phyloP scores from a whole-genome alignment of 92 coral and sea anemone genomes.

The Epizoanthus fatuus region DNA sequence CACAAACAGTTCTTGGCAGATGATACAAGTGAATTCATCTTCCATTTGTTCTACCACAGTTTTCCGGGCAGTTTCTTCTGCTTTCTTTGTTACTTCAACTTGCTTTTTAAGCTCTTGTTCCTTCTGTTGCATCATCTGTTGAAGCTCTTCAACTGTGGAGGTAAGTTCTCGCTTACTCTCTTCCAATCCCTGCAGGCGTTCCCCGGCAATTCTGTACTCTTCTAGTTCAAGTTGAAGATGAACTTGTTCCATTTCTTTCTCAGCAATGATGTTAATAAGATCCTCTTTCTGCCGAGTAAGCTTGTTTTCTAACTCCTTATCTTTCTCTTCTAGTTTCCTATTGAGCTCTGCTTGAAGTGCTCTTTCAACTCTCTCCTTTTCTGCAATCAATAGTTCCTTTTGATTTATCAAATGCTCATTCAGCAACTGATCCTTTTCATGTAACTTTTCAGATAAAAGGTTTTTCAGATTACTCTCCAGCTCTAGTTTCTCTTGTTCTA shows the following conservation, averaged over 20 bases:
- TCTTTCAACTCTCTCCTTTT: slow-evolving; percentile 86
- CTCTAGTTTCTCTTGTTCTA: slow-evolving; percentile 85
- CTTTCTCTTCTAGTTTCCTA: slow-evolving; percentile 91
- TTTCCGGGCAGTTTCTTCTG: slow-evolving; percentile 88
- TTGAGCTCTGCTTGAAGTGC: slow-evolving; percentile 84
- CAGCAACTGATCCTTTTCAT: slow-evolving; percentile 81
- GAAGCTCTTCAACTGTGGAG: slow-evolving; percentile 82
- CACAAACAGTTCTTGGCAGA: slow-evolving; percentile 95
- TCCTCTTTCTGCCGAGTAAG: slow-evolving; percentile 79
- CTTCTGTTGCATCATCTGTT: slow-evolving; percentile 79
- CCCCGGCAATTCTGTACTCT: slow-evolving; percentile 82
- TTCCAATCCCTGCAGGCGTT: slow-evolving; percentile 82
- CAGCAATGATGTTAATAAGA: slow-evolving; percentile 85
- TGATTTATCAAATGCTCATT: slow-evolving; percentile 84
- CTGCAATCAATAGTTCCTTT: slow-evolving; percentile 86
- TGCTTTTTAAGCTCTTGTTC: slow-evolving; percentile 85
- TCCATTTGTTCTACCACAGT: slow-evolving; percentile 97
- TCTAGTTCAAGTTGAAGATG: slow-evolving; percentile 74
- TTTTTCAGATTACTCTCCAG: slow-evolving; percentile 80
- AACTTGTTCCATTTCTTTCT: slow-evolving; percentile 86
- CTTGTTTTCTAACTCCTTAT: slow-evolving; percentile 86
- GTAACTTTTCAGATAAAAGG: slow-evolving; percentile 75
- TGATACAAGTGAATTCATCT: slow-evolving; percentile 96
- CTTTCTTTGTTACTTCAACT: slow-evolving; percentile 91
- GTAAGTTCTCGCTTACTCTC: slow-evolving; percentile 87